These are phyloP conservation scores for Eumerus sabulonum DNA, from an alignment of 2,888 invertebrate species.

Conservation along the genomic window DNA sequence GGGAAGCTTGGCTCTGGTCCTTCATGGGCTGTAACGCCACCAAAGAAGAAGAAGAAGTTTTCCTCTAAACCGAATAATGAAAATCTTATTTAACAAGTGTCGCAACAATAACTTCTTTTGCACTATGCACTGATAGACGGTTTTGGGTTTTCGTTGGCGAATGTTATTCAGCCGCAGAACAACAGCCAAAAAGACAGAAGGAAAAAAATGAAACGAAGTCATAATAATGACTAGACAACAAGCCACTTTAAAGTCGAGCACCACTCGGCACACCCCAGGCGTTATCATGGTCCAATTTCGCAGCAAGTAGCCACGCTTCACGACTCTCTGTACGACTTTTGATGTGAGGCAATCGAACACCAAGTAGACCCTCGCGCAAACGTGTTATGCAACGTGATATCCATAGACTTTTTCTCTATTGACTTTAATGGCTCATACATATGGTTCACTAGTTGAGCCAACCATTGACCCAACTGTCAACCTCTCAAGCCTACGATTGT, in stretches of 20 bases:
- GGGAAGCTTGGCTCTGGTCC: too few relatives aligned
- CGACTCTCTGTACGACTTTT: background rate
- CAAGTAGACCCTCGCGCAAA: slow-evolving; percentile 26
- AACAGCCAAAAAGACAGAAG: slow-evolving; percentile 5
- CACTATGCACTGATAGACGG: too few relatives aligned
- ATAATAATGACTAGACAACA: too few relatives aligned
- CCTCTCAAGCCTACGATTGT: slow-evolving; percentile 13
- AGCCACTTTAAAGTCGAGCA: background rate
- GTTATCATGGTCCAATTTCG: slow-evolving; percentile 48
- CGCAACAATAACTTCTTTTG: too few relatives aligned
- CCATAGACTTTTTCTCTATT: slow-evolving; percentile 16
- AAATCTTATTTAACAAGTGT: too few relatives aligned
- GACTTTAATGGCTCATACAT: slow-evolving; percentile 13
- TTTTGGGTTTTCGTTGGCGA: background rate
- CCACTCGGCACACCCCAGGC: slow-evolving; percentile 32
- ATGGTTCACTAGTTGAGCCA: slow-evolving; percentile 41
- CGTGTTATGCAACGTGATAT: slow-evolving; percentile 38
- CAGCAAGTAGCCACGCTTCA: slow-evolving; percentile 7
- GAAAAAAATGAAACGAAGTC: background rate
- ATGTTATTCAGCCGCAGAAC: slow-evolving; percentile 31
- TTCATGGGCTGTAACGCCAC: too few relatives aligned
- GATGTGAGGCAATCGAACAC: slow-evolving; percentile 20
- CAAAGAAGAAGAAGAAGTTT: too few relatives aligned
- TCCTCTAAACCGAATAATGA: too few relatives aligned
- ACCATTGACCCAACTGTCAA: slow-evolving; percentile 56